phyloP scores from a whole-genome alignment of 2,797 vertebrate species.

The Iguana delicatissima region DNA sequence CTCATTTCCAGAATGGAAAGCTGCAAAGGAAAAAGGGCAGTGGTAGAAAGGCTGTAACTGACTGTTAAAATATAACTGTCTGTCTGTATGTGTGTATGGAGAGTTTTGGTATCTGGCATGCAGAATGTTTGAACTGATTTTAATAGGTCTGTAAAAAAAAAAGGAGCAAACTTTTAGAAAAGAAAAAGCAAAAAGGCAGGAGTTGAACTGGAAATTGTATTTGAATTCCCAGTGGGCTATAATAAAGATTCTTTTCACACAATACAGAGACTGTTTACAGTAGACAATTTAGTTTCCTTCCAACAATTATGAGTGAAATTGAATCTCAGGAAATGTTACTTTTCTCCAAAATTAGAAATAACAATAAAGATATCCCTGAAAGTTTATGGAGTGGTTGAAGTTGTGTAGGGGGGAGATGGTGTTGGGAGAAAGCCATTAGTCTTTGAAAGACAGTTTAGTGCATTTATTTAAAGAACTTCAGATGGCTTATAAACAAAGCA shows the following conservation, averaged over 20 bases:
- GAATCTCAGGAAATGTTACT: conserved; percentile 98
- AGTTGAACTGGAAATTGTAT: conserved; percentile 67
- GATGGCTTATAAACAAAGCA: conserved; percentile 64
- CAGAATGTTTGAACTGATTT: conserved; percentile 70
- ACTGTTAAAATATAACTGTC: conserved; percentile 73
- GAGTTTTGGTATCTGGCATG: conserved; percentile 56
- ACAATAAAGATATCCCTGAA: conserved; percentile 89
- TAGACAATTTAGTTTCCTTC: conserved; percentile 97
- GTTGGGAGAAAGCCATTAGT: conserved; percentile 69
- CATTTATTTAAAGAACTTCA: conserved; percentile 72
- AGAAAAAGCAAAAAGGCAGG: conserved; percentile 42
- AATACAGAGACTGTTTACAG: conserved; percentile 92
- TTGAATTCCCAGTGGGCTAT: conserved; percentile 67
- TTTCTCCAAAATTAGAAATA: conserved; percentile 93
- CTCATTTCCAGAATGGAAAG: conserved; percentile 74
- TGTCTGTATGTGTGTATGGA: conserved; percentile 55
- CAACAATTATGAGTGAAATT: conserved; percentile 99
- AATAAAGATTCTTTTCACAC: conserved; percentile 85
- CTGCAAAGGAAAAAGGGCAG: conserved; percentile 36
- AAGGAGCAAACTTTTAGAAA: conserved; percentile 39
- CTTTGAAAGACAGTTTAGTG: conserved; percentile 82
- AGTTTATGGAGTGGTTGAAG: conserved; percentile 76
- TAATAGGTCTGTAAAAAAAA: conserved; percentile 52
- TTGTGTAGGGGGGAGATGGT: neutral
- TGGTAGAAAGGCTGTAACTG: conserved; percentile 58